Base-by-base conservation (phyloP, 2,888 invertebrate species). In the Punctoribates punctum region DNA sequence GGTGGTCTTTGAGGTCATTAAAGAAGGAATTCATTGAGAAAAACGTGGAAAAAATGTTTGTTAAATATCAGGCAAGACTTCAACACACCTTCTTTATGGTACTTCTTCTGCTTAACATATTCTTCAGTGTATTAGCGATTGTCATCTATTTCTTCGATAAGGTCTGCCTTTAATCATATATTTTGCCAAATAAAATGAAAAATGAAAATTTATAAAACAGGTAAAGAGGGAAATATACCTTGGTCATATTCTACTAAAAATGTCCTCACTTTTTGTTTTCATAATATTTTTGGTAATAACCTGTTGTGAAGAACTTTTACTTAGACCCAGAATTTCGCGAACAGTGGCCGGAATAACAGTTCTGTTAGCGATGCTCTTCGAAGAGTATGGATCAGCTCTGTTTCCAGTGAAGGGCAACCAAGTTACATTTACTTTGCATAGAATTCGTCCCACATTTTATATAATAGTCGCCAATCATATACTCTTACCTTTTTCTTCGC, bases 391-490 rank as follows among this genome's bases (percentile, higher is more conserved):
- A 11, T 25, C 17, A 5, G 74, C 74, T 9, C 51, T 78, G 9
- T 76, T 75, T n/a, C 76, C 70, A 23, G 9, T 78, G 13, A 13
- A 72, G 8, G 25, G 25, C 6, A 27, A 54, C 17, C n/a, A 46
- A 6, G 0, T 23, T 42, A 15, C 67, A 29, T 42, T 34, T 48
- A 4, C 73, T 38, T 20, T 73, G 17, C 70, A 76, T 25, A 25
- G 77, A 54, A 79, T 81, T 48, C 74, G 80, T 13, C 79, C 81
- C 46, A 81, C 82, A 17, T 82, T 81, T 72, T 82, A 81, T 80
- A 88, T 90, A 0, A 86, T 94, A 1, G 87, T 94, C 73, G 89
- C 91, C 0, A 89, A 91, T 78, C 93, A 94, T 83, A 89, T 93
- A 79, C 93, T 94, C 84, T 86, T 94, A 80, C 93, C 93, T 0